Conservation (phyloP, 2,888 invertebrate species). For the Drosophila algonquin region DNA sequence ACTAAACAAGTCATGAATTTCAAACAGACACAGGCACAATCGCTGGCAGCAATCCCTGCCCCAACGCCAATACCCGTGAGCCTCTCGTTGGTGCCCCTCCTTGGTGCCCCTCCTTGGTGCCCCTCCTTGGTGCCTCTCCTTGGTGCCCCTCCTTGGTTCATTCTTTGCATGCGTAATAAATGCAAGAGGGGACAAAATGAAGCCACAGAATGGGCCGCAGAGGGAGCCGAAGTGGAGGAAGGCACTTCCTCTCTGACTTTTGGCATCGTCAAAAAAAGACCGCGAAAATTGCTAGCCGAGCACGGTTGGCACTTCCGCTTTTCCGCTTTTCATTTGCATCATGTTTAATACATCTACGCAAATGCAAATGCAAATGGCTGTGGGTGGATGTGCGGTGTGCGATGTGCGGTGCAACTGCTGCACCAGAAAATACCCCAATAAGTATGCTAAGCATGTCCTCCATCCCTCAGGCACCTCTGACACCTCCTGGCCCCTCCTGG, state of each 20-base stretch:
- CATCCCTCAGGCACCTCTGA: neutral
- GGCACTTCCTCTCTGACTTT: slow-evolving; percentile 59
- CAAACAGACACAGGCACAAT: slow-evolving; percentile 57
- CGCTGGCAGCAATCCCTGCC: neutral
- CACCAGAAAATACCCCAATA: slow-evolving; percentile 65
- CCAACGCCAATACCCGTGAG: slow-evolving; percentile 8
- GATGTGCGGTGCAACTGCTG: slow-evolving; percentile 12
- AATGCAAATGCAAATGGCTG: slow-evolving; percentile 59
- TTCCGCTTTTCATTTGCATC: slow-evolving; percentile 70
- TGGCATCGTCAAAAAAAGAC: slow-evolving; percentile 46
- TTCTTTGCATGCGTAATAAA: slow-evolving; percentile 75
- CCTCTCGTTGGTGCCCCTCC: too few species aligned
- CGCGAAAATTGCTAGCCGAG: slow-evolving; percentile 55
- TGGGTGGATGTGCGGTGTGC: neutral
- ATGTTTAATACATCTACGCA: slow-evolving; percentile 35
- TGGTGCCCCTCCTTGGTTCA: slow-evolving; percentile 23
- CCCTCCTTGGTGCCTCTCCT: slow-evolving; percentile 19
- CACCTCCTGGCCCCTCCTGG: too few species aligned
- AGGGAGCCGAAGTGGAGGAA: slow-evolving; percentile 34
- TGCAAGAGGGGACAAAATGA: slow-evolving; percentile 39
- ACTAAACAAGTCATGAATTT: slow-evolving; percentile 78
- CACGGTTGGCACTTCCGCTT: slow-evolving; percentile 59
- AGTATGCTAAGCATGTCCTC: slow-evolving; percentile 68
- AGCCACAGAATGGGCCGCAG: slow-evolving; percentile 27
- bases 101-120: too few species aligned